phyloP scores from a whole-genome alignment of 2,888 invertebrate species.

The Rhopalosiphum nymphaeae region DNA sequence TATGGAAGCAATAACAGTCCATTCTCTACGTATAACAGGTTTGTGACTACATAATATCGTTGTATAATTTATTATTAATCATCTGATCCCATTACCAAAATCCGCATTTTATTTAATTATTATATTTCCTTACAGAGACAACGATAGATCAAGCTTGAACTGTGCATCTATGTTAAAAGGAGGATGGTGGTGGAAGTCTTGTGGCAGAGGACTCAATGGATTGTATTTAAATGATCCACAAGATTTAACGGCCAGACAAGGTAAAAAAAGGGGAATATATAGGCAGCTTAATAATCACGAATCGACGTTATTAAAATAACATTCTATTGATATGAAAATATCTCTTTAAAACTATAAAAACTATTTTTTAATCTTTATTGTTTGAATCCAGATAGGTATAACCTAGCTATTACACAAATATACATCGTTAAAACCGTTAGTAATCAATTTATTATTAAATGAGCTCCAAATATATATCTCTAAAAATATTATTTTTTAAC shows the following conservation, averaged over 20 bases:
- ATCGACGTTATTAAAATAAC: not conserved
- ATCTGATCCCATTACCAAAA: not conserved
- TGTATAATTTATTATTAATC: not conserved
- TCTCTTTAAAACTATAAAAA: not conserved
- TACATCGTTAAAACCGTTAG: no score
- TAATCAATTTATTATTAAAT: no score
- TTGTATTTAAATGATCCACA: constrained; percentile 90
- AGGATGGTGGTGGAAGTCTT: constrained; percentile 97
- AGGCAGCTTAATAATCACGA: constrained; percentile 35
- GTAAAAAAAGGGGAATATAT: constrained; percentile 70
- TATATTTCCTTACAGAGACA: constrained; percentile 77
- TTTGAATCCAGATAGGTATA: not conserved
- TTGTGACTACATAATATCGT: constrained; percentile 67
- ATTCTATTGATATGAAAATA: not conserved
- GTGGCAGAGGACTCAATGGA: constrained; percentile 90
- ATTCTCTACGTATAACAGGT: constrained; percentile 92
- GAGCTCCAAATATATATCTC: no score
- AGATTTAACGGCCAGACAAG: constrained; percentile 90
- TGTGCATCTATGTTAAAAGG: constrained; percentile 95
- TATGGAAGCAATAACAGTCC: constrained; percentile 94
- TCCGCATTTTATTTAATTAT: not conserved
- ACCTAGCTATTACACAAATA: no score
- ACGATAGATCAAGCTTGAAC: constrained; percentile 90
- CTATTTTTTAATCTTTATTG: not conserved
- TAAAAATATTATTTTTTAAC: no score